These are phyloP conservation scores for Emydocephalus ijimae DNA, from an alignment of 2,113 vertebrate genomes.

Conservation along the genomic window DNA sequence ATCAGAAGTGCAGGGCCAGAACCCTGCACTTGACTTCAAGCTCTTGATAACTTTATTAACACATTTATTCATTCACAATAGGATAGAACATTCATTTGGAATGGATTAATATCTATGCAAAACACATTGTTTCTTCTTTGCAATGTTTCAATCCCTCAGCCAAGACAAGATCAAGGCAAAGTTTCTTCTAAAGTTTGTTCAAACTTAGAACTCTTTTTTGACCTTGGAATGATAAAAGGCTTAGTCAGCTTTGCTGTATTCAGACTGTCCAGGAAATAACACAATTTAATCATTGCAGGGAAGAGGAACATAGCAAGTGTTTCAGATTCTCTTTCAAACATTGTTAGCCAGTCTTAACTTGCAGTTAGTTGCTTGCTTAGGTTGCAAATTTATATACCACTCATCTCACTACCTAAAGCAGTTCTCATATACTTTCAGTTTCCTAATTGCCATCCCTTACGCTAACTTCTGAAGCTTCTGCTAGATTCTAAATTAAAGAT, in stretches of 20 bases:
- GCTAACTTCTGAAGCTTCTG: background rate
- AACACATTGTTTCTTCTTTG: slow-evolving; percentile 34
- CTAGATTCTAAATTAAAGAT: background rate
- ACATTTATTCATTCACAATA: no score
- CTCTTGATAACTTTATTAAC: no score
- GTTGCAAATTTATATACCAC: background rate
- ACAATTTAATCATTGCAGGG: slow-evolving; percentile 27
- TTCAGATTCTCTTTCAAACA: background rate
- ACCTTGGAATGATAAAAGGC: slow-evolving; percentile 49
- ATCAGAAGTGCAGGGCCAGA: no score
- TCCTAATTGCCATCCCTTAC: background rate
- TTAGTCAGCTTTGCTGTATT: slow-evolving; percentile 55
- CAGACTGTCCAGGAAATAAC: slow-evolving; percentile 12
- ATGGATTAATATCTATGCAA: background rate
- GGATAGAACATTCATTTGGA: background rate
- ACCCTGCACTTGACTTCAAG: no score
- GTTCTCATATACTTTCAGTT: background rate
- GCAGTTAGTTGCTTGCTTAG: slow-evolving; percentile 20
- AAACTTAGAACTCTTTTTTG: slow-evolving; percentile 35
- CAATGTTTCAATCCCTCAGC: slow-evolving; percentile 4
- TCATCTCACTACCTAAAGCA: background rate
- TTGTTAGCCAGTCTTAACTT: background rate
- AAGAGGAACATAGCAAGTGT: background rate
- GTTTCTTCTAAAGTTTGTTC: slow-evolving; percentile 6
- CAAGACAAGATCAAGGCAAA: slow-evolving; percentile 23